phyloP scores from a whole-genome alignment of 2,797 vertebrate genomes.

The Leptodactylus fallax region DNA sequence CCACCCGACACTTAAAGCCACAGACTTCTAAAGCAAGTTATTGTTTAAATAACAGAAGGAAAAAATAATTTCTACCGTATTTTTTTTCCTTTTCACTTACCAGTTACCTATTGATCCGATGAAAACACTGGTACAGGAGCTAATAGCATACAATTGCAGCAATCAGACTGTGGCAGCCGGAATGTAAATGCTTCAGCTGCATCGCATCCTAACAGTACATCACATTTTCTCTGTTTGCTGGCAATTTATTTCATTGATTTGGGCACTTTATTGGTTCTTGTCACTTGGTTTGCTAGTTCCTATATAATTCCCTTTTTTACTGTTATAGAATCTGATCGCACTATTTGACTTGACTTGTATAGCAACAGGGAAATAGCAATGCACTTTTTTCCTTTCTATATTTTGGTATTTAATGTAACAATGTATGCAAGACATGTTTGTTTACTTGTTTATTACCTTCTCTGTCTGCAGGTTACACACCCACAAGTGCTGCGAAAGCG shows the following conservation, averaged over 20 bases:
- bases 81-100: constrained; percentile 2
- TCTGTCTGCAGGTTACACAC: neutral
- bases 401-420: neutral
- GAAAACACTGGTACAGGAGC: constrained; percentile 31
- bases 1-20: neutral
- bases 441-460: neutral
- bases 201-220: constrained; percentile 14
- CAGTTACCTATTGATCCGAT: constrained; percentile 48
- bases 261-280: constrained; percentile 26
- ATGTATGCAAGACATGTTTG: neutral
- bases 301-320: neutral
- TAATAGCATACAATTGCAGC: constrained; percentile 51
- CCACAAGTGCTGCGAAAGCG: neutral
- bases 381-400: neutral
- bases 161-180: constrained; percentile 26
- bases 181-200: constrained; percentile 53
- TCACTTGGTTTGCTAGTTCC: constrained; percentile 17
- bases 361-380: neutral
- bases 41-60: constrained; percentile 14
- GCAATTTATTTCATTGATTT: constrained; percentile 49
- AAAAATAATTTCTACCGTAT: neutral
- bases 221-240: constrained; percentile 12
- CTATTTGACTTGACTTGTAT: neutral
- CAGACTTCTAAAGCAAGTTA: constrained; percentile 17
- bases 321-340: neutral